Evolutionary conservation across 2,113 vertebrate species (phyloP), one percentile per base, ranked within the genome.

Genomic region (Solea senegalensis): DNA sequence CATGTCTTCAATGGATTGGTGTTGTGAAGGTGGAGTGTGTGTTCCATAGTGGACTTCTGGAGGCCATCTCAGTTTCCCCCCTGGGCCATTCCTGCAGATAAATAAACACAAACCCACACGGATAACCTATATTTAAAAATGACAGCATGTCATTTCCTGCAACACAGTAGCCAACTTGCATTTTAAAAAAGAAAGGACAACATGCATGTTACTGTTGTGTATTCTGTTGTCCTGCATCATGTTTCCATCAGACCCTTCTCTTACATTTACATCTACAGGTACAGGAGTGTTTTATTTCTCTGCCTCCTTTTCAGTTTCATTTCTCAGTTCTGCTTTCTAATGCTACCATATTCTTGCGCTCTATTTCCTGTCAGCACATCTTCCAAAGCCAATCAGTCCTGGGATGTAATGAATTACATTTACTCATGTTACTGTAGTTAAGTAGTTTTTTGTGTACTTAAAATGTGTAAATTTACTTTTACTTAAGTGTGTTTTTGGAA

Each of bases 1-100:
- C 71, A 49, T 27, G 65, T 53, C 28, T 78, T 72, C 86, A 87
- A 75, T 83, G 67, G 58, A 46, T 69, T 1, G 78, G 76, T 27
- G 72, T 61, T 51, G 83, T 80, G 72, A 92, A 92, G 1, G 90
- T 90, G 14, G 89, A 86, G 12, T 78, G 64, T 2, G 84, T 50
- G 79, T 63, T 89, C 89, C 82, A 88, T 54, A 80, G 27, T 44
- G 70, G 62, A 11, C 83, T 54, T 75, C 76, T 84, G 57, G 55
- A 74, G 11, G 54, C 15, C 3, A 48, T 58, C 26, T 76, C 88
- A 1, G 67, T 46, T 50, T 79, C 75, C 40, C 39, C 61, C 40
- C 46, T 65, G 53, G 21, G 45, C 83, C 88, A 88, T 51, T 88
- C 88, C 91, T 92, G 78, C 40, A 67, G 39, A 74, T 6, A 76